A percentile compares a stretch with the other conserved stretches of the same genome.
Conservation (phyloP, 2,888 invertebrate species). For the Agrochola litura region DNA sequence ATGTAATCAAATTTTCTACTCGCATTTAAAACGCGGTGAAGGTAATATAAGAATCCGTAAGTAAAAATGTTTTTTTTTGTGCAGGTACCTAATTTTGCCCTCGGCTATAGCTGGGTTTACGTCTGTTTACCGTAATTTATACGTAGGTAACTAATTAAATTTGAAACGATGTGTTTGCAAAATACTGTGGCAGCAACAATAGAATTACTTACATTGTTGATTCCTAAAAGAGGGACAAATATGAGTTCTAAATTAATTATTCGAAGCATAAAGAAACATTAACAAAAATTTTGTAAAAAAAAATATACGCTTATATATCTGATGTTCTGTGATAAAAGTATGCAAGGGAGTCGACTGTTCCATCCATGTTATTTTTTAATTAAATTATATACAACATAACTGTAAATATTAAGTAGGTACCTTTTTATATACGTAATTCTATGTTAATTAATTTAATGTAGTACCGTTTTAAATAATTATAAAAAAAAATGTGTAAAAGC, state of each 20-base stretch:
- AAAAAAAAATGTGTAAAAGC: not conserved
- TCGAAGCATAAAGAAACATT: not conserved
- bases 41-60: slow-evolving; percentile 60
- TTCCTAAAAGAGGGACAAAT: not conserved
- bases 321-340: not conserved
- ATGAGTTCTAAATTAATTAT: not conserved
- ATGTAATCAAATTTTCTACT: slow-evolving; percentile 82
- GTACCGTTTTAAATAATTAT: not conserved
- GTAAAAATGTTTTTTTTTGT: slow-evolving; percentile 41
- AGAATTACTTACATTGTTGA: slow-evolving; percentile 1
- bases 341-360: not conserved
- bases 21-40: slow-evolving; percentile 73
- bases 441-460: not conserved
- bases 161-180: slow-evolving; percentile 29
- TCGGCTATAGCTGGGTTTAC: slow-evolving; percentile 35
- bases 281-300: no score
- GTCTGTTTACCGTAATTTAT: slow-evolving; percentile 13
- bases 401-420: not conserved
- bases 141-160: slow-evolving; percentile 34
- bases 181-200: slow-evolving; percentile 8
- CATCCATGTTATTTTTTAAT: not conserved
- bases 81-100: slow-evolving; percentile 5
- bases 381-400: not conserved
- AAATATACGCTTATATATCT: not conserved
- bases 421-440: not conserved